Conservation (phyloP, 1,140 invertebrate species). For the Drosophila lacertosa region DNA sequence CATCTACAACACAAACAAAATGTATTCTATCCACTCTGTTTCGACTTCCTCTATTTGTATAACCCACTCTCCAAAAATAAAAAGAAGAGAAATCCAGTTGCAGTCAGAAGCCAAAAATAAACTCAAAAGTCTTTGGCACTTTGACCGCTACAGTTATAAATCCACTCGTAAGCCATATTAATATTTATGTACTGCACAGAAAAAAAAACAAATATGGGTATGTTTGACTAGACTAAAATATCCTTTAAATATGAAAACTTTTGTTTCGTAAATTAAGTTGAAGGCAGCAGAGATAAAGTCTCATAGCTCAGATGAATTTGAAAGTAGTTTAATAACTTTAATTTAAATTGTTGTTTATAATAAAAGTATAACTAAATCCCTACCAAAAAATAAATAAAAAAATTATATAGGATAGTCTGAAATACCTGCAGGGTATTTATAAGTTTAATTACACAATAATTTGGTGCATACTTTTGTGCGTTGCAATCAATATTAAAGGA, state of each 20-base stretch:
- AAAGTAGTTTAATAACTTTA: too few relatives aligned
- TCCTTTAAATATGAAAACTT: too few relatives aligned
- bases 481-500: conserved; percentile 23
- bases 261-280: too few relatives aligned
- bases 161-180: conserved; percentile 28
- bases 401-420: background rate
- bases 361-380: background rate
- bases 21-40: conserved; percentile 48
- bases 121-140: conserved; percentile 43
- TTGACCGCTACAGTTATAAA: conserved; percentile 42
- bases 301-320: too few relatives aligned
- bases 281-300: too few relatives aligned
- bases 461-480: conserved; percentile 47
- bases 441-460: background rate
- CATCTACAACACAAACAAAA: conserved; percentile 49
- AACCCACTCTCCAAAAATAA: conserved; percentile 22
- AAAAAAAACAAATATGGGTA: background rate
- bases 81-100: too few relatives aligned
- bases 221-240: background rate
- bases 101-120: conserved; percentile 33
- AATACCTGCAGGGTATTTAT: background rate
- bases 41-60: conserved; percentile 50
- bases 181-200: conserved; percentile 14
- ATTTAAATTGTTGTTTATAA: too few relatives aligned
- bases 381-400: background rate